A percentile compares a stretch with the other conserved stretches of the same genome.
Evolutionary conservation across 2,797 vertebrate genomes (phyloP).

Genomic region (Phyllotis vaccarum): DNA sequence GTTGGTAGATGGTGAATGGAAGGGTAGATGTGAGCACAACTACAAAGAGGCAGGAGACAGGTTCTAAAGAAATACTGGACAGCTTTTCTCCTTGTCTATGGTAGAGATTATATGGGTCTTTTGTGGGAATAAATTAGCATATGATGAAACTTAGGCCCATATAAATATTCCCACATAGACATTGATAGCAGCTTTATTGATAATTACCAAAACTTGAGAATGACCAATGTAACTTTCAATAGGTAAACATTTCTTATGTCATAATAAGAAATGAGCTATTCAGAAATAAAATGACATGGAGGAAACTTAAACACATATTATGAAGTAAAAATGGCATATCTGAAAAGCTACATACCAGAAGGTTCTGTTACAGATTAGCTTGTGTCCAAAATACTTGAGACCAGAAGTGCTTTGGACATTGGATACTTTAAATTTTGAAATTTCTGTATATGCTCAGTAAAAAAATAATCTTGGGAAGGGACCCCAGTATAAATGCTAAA

Average conservation of each 20-base stretch:
- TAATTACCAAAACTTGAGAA: neutral
- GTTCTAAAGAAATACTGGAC: neutral
- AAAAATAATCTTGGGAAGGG: neutral
- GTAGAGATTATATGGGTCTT: neutral
- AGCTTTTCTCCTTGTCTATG: neutral
- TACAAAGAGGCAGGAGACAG: neutral
- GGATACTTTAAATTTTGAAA: neutral
- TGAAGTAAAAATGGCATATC: neutral
- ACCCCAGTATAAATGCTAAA: neutral
- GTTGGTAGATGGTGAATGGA: accelerated
- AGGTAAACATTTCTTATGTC: neutral
- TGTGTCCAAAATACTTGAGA: neutral
- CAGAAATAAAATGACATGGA: neutral
- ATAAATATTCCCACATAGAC: neutral
- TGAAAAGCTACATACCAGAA: neutral
- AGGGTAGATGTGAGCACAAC: neutral
- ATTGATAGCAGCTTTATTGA: neutral
- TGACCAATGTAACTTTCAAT: neutral
- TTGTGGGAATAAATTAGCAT: neutral
- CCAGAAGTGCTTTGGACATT: neutral
- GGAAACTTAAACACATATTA: neutral
- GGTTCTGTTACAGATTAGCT: neutral
- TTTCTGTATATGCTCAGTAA: neutral
- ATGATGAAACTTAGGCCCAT: neutral
- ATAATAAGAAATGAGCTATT: neutral